Conservation (phyloP, 2,113 vertebrate genomes). For the Lutjanus erythropterus region DNA sequence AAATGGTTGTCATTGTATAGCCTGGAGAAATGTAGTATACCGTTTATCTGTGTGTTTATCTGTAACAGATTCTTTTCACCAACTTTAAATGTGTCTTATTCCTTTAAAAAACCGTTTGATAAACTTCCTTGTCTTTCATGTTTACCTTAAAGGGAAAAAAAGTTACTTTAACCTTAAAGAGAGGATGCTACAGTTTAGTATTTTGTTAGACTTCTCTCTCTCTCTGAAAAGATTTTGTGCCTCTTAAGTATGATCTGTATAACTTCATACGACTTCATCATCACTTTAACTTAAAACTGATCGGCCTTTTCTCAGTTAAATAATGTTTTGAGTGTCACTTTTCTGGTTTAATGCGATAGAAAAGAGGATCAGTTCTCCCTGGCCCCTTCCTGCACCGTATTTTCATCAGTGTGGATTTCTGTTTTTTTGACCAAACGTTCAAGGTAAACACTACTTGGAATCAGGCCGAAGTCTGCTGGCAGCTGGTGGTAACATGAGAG, state of each 20-base stretch:
- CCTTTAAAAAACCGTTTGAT: constrained; percentile 52
- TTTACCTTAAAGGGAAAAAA: constrained; percentile 17
- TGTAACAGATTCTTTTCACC: constrained; percentile 39
- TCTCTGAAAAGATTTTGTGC: constrained; percentile 56
- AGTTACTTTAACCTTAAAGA: background rate
- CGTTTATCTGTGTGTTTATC: constrained; percentile 45
- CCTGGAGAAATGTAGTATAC: constrained; percentile 37
- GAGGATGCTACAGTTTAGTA: constrained; percentile 19
- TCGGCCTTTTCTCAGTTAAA: background rate
- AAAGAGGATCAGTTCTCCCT: background rate
- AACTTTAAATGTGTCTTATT: constrained; percentile 49
- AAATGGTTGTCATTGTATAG: constrained; percentile 38
- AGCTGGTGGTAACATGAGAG: background rate
- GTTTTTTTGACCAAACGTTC: background rate
- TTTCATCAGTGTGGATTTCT: background rate
- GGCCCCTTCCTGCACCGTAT: background rate
- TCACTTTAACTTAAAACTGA: background rate
- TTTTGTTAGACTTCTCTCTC: constrained; percentile 37
- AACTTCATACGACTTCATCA: constrained; percentile 19
- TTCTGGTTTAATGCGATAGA: background rate
- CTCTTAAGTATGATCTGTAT: constrained; percentile 47
- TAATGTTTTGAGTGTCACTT: background rate
- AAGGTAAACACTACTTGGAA: background rate
- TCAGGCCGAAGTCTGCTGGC: background rate
- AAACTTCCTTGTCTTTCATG: constrained; percentile 36